Evolutionary conservation across 2,888 invertebrate genomes (phyloP).

Genomic region (Alloplasta piceator): DNA sequence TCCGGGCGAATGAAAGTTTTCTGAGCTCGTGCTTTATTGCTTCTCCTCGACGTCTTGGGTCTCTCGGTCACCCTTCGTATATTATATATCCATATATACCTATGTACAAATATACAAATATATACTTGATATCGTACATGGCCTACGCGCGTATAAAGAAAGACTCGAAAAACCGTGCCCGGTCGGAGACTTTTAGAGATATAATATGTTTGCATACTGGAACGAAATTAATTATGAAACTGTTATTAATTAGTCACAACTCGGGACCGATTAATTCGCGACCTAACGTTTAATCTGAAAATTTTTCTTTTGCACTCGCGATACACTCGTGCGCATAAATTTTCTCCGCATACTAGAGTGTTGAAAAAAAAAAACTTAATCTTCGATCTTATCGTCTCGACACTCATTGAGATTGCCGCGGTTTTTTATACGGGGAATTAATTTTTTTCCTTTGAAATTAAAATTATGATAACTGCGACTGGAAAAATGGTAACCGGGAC

Average conservation of each 20-base stretch:
- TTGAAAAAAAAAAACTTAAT: no score
- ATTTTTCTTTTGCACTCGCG: slow-evolving; percentile 50
- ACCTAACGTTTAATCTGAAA: slow-evolving; percentile 51
- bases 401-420: no score
- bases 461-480: no score
- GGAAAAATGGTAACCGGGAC: no score
- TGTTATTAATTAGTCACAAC: slow-evolving; percentile 61
- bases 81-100: slow-evolving; percentile 12
- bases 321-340: no score
- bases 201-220: slow-evolving; percentile 24
- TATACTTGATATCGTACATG: background rate
- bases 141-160: slow-evolving; percentile 22
- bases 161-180: slow-evolving; percentile 51
- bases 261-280: slow-evolving; percentile 60
- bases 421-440: no score
- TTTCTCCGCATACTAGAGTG: no score
- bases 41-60: slow-evolving; percentile 52
- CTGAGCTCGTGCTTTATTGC: slow-evolving; percentile 65
- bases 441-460: no score
- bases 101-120: slow-evolving; percentile 28
- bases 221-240: slow-evolving; percentile 63
- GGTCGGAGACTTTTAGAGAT: slow-evolving; percentile 42
- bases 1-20: slow-evolving; percentile 60
- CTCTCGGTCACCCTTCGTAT: slow-evolving; percentile 49
- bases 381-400: no score